phyloP scores from a whole-genome alignment of 2,888 invertebrate genomes.

The Synergus laeviventris region DNA sequence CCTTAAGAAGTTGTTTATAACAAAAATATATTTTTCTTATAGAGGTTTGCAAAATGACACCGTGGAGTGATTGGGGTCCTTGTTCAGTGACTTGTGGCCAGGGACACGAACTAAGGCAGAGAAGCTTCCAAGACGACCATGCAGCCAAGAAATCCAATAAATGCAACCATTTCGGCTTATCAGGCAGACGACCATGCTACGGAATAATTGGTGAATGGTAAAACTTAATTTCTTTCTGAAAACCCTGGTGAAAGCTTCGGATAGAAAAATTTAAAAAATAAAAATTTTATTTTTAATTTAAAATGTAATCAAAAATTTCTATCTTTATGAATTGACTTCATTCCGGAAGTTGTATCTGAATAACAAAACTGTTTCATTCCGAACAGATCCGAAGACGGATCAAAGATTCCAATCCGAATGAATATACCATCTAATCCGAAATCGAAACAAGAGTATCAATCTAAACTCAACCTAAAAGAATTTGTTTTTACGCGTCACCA shows the following conservation, averaged over 20 bases:
- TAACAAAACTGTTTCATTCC: too few species aligned
- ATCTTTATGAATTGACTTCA: not conserved
- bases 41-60: slow-evolving; percentile 89
- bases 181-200: slow-evolving; percentile 62
- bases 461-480: too few species aligned
- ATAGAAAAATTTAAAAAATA: not conserved
- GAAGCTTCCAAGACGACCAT: slow-evolving; percentile 79
- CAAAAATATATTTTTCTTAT: slow-evolving; percentile 47
- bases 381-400: too few species aligned
- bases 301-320: too few species aligned
- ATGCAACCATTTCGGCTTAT: slow-evolving; percentile 74
- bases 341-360: not conserved
- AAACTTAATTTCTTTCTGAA: slow-evolving; percentile 12
- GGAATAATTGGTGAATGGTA: slow-evolving; percentile 44
- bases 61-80: slow-evolving; percentile 84
- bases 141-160: slow-evolving; percentile 81
- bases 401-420: too few species aligned
- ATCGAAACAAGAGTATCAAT: too few species aligned
- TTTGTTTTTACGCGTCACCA: too few species aligned
- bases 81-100: slow-evolving; percentile 94
- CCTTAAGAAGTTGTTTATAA: not conserved
- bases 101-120: slow-evolving; percentile 87
- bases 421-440: too few species aligned
- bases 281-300: too few species aligned
- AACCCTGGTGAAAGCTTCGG: too few species aligned